Evolutionary conservation across 2,888 invertebrate genomes (phyloP), one percentile per base, ranked within the genome.

Genomic region (Silvanus unidentatus): DNA sequence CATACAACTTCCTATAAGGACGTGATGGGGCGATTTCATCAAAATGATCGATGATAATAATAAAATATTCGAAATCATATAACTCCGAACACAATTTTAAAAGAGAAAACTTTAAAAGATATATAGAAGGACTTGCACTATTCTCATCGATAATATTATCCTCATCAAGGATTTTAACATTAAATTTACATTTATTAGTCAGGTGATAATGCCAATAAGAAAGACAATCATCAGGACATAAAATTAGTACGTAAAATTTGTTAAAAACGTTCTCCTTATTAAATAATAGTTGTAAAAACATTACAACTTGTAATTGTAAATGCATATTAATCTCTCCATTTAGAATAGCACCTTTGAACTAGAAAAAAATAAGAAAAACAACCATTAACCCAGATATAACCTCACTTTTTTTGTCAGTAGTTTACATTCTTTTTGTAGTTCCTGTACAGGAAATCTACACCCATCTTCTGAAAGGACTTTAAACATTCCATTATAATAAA

Each of bases 321-420:
- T 65, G 62, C 54, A 69, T 62, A 27, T 55, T 63, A 32, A 47
- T 40, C 46, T 66, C 66, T 44, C 63, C 56, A 50, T 69, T 69
- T 50, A 70, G 47, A 48, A 70, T 62, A 16, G 59, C 59, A 35
- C 69, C 69, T 30, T 55, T 55, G 35, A 59, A 48, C 69, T 68
- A 37, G 4, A 37, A 10, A 40, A 38, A 35, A 42, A 16, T 42
- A 32, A 45, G 14, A 10, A 46, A 4, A 32, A 39, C n/a, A n/a
- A n/a, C n/a, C n/a, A n/a, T n/a, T n/a, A 28, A 32, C 8, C 29
- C 10, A 1, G 8, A 16, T 15, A 37, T 2, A 36, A 10, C 27
- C 11, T 36, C 37, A 16, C 27, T 35, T 34, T n/a, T n/a, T n/a
- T n/a, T 36, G 16, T 5, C 5, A 11, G 5, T 36, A 10, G 53